Percentiles rank a stretch among this genome's conserved stretches.
These are phyloP conservation scores for Lytechinus pictus DNA, from an alignment of 35 echinoderm and acorn worm species.

Conservation along the genomic window DNA sequence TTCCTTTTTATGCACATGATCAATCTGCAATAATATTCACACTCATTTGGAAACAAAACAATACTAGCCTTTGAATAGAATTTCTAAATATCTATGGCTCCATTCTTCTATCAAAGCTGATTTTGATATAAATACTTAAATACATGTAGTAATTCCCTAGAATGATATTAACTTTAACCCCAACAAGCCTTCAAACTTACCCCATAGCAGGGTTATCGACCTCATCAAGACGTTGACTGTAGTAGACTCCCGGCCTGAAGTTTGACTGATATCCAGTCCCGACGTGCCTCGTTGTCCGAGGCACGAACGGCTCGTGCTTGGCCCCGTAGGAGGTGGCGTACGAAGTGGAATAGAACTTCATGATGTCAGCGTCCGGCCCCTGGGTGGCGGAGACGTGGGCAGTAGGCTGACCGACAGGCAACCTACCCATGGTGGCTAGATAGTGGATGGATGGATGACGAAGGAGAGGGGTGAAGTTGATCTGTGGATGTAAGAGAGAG, in stretches of 20 bases:
- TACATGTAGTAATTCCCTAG: too few relatives aligned
- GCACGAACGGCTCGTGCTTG: constrained; percentile 72
- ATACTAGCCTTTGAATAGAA: too few relatives aligned
- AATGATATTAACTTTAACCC: too few relatives aligned
- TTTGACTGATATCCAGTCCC: constrained; percentile 97
- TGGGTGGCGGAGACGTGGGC: constrained; percentile 84
- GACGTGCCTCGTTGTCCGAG: constrained; percentile 84
- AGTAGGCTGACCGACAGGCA: constrained; percentile 82
- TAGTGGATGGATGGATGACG: neutral
- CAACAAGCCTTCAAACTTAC: constrained; percentile 43
- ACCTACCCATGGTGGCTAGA: constrained; percentile 64
- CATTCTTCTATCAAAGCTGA: too few relatives aligned
- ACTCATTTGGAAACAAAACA: too few relatives aligned
- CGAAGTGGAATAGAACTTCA: constrained; percentile 96
- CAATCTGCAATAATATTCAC: too few relatives aligned
- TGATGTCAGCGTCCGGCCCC: constrained; percentile 93
- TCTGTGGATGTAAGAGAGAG: neutral
- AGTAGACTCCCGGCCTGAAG: constrained; percentile 97
- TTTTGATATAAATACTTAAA: too few relatives aligned
- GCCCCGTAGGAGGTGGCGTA: constrained; percentile 76
- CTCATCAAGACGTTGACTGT: constrained; percentile 82
- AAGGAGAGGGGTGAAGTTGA: too few relatives aligned
- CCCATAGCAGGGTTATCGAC: constrained; percentile 96
- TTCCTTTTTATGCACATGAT: too few relatives aligned
- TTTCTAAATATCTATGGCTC: too few relatives aligned